Percentiles rank a stretch among this genome's conserved stretches.
These are phyloP conservation scores for Microplitis deprimator DNA, from an alignment of 2,888 invertebrate species.

Conservation along the genomic window DNA sequence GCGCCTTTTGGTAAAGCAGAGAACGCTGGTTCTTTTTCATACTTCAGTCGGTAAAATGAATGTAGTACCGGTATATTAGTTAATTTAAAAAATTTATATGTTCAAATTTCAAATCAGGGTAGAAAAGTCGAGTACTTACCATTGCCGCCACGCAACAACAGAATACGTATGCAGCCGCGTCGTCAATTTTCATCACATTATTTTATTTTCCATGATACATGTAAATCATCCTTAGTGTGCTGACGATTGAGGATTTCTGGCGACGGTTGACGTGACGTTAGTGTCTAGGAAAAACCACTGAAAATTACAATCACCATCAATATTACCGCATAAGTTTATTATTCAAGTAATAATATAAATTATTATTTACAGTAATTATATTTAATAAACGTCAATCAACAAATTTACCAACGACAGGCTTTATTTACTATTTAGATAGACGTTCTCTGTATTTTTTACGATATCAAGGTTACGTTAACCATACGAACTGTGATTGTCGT, in stretches of 20 bases:
- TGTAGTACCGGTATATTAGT: too few relatives aligned
- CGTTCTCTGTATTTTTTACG: not conserved
- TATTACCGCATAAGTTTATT: not conserved
- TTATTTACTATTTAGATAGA: not conserved
- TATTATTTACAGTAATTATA: not conserved
- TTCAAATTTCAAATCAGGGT: too few relatives aligned
- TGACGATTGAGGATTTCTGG: conserved; percentile 28
- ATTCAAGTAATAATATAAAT: too few relatives aligned
- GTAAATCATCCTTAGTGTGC: not conserved
- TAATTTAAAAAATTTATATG: too few relatives aligned
- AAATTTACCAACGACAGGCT: not conserved
- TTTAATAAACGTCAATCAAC: not conserved
- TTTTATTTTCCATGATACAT: conserved; percentile 9
- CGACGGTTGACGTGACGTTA: conserved; percentile 39
- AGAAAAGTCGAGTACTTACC: not conserved
- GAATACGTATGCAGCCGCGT: conserved; percentile 14
- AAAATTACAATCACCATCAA: not conserved
- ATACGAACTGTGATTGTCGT: not conserved
- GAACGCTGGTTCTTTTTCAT: too few relatives aligned
- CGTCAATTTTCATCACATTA: conserved; percentile 8
- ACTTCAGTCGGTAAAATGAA: too few relatives aligned
- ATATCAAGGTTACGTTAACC: not conserved
- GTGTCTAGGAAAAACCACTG: conserved; percentile 16
- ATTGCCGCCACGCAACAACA: conserved; percentile 28
- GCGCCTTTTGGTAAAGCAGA: too few relatives aligned